Conservation (phyloP, 2,888 invertebrate genomes). For the Lymantria monacha region DNA sequence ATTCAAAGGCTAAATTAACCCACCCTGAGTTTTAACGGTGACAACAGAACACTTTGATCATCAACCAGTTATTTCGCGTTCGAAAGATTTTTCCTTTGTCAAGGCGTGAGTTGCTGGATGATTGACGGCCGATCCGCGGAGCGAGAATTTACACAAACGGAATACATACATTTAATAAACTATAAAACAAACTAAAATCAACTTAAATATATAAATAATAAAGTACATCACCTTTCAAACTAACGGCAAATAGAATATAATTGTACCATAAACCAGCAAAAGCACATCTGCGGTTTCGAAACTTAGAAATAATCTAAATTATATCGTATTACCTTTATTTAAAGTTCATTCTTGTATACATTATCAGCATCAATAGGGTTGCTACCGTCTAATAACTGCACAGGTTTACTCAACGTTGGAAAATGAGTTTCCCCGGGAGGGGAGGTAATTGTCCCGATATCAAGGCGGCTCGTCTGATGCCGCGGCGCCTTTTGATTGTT, state of each 20-base stretch:
- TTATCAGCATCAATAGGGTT: slow-evolving; percentile 21
- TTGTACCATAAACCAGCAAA: slow-evolving; percentile 27
- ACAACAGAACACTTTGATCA: slow-evolving; percentile 68
- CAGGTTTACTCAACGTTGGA: slow-evolving; percentile 71
- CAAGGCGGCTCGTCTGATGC: slow-evolving; percentile 64
- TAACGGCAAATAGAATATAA: slow-evolving; percentile 17
- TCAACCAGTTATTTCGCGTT: slow-evolving; percentile 57
- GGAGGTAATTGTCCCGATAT: slow-evolving; percentile 69
- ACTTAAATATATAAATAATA: neutral
- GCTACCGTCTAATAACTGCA: slow-evolving; percentile 68
- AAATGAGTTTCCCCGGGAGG: slow-evolving; percentile 76
- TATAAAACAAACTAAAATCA: neutral
- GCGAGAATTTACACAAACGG: slow-evolving; percentile 40
- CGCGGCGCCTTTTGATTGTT: slow-evolving; percentile 78
- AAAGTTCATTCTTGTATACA: slow-evolving; percentile 2
- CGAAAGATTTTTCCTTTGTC: slow-evolving; percentile 80
- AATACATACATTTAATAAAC: slow-evolving; percentile 1
- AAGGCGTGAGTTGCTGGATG: slow-evolving; percentile 67
- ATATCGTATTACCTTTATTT: slow-evolving; percentile 17
- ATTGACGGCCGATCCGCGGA: slow-evolving; percentile 74
- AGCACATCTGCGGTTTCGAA: slow-evolving; percentile 7
- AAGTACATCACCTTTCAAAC: neutral
- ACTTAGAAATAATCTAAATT: slow-evolving; percentile 18
- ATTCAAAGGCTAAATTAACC: slow-evolving; percentile 65
- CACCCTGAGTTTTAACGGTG: slow-evolving; percentile 64